Base-by-base conservation (phyloP, 2,113 vertebrate species). In the Phodopus roborovskii region DNA sequence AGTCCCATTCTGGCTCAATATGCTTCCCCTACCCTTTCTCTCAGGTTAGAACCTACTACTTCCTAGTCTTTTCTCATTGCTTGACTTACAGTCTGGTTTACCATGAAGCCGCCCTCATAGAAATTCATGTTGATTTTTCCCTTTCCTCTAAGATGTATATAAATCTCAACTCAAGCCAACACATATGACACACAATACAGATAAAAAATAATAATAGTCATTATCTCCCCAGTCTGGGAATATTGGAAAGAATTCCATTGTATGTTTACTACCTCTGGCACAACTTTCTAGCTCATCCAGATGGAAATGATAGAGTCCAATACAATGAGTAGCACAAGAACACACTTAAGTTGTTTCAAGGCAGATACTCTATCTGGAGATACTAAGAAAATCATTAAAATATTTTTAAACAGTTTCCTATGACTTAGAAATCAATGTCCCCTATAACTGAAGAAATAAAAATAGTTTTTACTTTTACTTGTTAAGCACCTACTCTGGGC, bases 301-400 rank as follows among this genome's bases (percentile, higher is more conserved):
- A 66, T 83, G 28, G 12, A 36, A 77, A 1, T 36, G 33, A 71
- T 36, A 28, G 33, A 68, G 45, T 48, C 66, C n/a, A 60, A 13
- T 39, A 71, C 20, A 81, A 75, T n/a, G 33, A 17, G 30, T 33
- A 62, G 19, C 71, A 75, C 8, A 30, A 82, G 39, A 70, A 91
- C 17, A 4, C 16, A 91, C 33, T 12, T 71, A 53, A 68, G 15
- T n/a, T 75, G 9, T 6, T 19, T 48, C 74, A 77, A 12, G 16
- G 36, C 33, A 77, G 17, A 66, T 82, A 28, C 28, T 94, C 71
- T 56, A 84, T 83, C 70, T 88, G 60, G 24, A 90, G 58, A n/a
- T 26, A 86, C 30, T n/a, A 60, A 81, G 66, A 92, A 56, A 39
- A 94, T 3, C 45, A 74, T 91, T 45, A 89, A 92, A 89, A 91